Conservation (phyloP, 2,797 vertebrate species). For the Arremon brunneinucha region DNA sequence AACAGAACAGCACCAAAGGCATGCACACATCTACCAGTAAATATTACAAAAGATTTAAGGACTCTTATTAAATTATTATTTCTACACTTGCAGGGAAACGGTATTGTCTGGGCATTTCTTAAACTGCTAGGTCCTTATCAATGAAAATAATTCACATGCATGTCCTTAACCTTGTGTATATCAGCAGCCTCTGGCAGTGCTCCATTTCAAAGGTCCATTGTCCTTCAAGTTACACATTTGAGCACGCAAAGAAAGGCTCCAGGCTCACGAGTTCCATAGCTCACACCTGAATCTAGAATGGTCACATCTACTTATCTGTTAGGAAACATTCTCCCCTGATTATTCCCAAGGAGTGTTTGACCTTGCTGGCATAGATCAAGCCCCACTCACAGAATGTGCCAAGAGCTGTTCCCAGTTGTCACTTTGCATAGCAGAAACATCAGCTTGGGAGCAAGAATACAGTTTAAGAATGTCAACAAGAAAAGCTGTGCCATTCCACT, state of each 20-base stretch:
- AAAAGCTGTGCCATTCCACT: fast-evolving
- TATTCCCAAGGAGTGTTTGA: neutral
- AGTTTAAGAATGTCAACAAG: neutral
- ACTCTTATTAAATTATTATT: neutral
- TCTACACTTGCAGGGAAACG: neutral
- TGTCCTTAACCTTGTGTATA: neutral
- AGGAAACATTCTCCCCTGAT: neutral
- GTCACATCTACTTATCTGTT: neutral
- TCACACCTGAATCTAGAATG: neutral
- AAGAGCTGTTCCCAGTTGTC: neutral
- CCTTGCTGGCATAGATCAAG: neutral
- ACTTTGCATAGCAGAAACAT: neutral
- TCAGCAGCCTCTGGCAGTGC: neutral
- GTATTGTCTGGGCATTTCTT: neutral
- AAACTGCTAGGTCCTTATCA: neutral
- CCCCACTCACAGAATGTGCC: neutral
- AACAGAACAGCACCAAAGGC: neutral
- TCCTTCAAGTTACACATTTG: neutral
- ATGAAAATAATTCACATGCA: neutral
- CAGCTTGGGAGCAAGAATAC: neutral
- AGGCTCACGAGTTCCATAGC: neutral
- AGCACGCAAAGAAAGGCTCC: neutral
- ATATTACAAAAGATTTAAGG: neutral
- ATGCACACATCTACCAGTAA: neutral
- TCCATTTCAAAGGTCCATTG: neutral